phyloP scores from a whole-genome alignment of 1,140 invertebrate species.

The Palaemon carinicauda region DNA sequence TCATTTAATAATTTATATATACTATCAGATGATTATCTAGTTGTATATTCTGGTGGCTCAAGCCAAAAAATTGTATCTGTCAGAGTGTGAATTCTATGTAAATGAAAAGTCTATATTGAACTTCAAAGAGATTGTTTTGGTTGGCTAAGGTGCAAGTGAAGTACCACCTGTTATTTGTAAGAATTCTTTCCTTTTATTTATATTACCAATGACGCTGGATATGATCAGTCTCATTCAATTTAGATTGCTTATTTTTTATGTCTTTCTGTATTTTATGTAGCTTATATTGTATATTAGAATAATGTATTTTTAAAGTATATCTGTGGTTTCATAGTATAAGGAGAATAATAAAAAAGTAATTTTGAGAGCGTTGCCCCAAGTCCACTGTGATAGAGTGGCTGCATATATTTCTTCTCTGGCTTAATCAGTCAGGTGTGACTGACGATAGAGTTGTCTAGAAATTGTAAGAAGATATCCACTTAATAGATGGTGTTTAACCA shows the following conservation, averaged over 20 bases:
- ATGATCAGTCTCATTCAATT: constrained; percentile 34
- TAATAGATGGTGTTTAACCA: background rate
- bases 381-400: constrained; percentile 31
- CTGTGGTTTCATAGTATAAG: constrained; percentile 11
- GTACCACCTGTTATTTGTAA: too few relatives aligned
- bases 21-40: too few relatives aligned
- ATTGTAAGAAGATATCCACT: background rate
- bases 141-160: too few relatives aligned
- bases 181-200: background rate
- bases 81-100: too few relatives aligned
- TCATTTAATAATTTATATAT: too few relatives aligned
- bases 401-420: background rate
- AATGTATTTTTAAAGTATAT: constrained; percentile 36
- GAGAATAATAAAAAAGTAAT: constrained; percentile 2
- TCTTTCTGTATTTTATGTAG: constrained; percentile 30
- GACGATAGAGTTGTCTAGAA: background rate
- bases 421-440: background rate
- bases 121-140: too few relatives aligned
- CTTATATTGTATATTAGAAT: constrained; percentile 19
- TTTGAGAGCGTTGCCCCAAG: constrained; percentile 13
- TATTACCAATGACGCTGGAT: background rate
- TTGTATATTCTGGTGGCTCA: too few relatives aligned
- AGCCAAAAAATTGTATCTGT: too few relatives aligned
- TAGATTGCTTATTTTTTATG: constrained; percentile 17
- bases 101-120: too few relatives aligned